Conservation (phyloP, 2,797 vertebrate genomes). For the Silurus lanzhouensis region DNA sequence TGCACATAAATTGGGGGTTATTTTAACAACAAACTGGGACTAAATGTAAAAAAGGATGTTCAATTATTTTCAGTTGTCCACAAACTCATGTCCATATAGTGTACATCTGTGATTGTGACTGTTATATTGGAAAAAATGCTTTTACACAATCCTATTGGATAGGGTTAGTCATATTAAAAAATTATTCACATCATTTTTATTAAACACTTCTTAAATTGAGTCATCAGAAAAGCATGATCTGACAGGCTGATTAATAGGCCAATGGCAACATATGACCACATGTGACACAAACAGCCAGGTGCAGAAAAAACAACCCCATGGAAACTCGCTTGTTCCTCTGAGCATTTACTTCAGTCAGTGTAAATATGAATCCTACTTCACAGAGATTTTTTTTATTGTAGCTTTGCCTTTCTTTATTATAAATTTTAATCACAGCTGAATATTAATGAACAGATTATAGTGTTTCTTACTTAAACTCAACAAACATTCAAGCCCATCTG, state of each 20-base stretch:
- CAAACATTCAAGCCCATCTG: not conserved
- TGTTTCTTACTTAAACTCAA: not conserved
- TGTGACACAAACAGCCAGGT: not conserved
- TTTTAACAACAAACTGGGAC: no score
- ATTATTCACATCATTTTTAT: not conserved
- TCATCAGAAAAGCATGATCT: not conserved
- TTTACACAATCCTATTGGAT: not conserved
- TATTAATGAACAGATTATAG: not conserved
- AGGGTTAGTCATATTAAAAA: not conserved
- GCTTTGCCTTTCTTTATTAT: not conserved
- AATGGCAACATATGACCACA: not conserved
- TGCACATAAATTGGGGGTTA: no score
- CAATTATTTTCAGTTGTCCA: not conserved
- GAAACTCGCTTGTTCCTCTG: not conserved
- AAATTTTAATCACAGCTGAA: not conserved
- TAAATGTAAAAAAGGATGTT: no score
- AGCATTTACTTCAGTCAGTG: not conserved
- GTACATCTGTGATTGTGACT: not conserved
- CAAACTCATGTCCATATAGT: not conserved
- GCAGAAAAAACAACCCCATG: conserved; percentile 5
- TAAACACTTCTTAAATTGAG: not conserved
- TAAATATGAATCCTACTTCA: not conserved
- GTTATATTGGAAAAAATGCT: not conserved
- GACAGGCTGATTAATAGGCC: not conserved
- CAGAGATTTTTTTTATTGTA: not conserved